A percentile compares a stretch with the other conserved stretches of the same genome.
These are phyloP conservation scores for Salmo trutta DNA, from an alignment of 2,797 vertebrate species.

Conservation along the genomic window DNA sequence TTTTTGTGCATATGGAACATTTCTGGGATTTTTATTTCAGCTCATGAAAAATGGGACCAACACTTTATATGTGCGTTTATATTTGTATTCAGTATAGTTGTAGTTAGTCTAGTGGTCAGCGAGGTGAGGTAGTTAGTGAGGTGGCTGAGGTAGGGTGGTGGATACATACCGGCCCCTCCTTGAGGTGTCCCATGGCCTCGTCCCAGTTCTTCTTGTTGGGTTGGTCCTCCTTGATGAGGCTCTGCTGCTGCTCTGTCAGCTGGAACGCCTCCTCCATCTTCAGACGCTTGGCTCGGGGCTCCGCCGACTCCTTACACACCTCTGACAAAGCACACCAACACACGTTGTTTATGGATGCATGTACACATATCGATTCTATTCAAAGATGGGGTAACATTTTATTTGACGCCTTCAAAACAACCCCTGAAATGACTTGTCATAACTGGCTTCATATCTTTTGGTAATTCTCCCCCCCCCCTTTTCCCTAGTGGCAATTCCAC, in stretches of 20 bases:
- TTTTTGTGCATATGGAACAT: no score
- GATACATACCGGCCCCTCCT: constrained; percentile 90
- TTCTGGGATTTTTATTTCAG: no score
- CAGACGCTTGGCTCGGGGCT: constrained; percentile 80
- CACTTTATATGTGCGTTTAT: no score
- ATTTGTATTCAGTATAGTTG: no score
- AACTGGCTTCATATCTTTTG: not conserved
- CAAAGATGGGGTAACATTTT: not conserved
- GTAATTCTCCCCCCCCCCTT: not conserved
- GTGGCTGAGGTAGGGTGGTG: no score
- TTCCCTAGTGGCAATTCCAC: no score
- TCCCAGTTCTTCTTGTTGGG: constrained; percentile 97
- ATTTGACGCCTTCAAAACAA: not conserved
- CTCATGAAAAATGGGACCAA: no score
- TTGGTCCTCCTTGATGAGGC: constrained; percentile 88
- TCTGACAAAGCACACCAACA: constrained; percentile 23
- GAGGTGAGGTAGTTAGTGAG: no score
- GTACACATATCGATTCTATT: not conserved
- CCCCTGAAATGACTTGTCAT: no score
- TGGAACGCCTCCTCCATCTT: constrained; percentile 90
- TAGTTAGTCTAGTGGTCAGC: no score
- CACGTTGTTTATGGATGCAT: not conserved
- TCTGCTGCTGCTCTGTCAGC: constrained; percentile 88
- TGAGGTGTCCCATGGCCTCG: constrained; percentile 88
- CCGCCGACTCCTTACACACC: constrained; percentile 41